These are phyloP conservation scores for Hyposmocoma kahamanoa DNA, from an alignment of 1,140 invertebrate species.

Conservation along the genomic window DNA sequence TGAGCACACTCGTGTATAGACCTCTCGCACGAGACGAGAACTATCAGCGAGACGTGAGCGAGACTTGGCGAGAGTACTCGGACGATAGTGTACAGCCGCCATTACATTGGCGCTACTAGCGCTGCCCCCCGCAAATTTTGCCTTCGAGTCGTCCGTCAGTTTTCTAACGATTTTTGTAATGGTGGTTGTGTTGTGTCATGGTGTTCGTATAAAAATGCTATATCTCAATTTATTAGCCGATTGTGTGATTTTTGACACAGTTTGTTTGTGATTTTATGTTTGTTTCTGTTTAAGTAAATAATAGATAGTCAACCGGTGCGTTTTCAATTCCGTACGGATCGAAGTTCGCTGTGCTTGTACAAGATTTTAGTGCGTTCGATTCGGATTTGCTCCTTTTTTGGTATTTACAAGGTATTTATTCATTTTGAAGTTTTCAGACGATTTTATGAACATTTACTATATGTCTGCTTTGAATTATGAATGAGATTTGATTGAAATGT, in stretches of 20 bases:
- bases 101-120: too few species aligned
- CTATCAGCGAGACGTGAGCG: too few species aligned
- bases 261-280: slow-evolving; percentile 41
- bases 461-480: slow-evolving; percentile 6
- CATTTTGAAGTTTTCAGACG: slow-evolving; percentile 15
- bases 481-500: slow-evolving; percentile 16
- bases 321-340: slow-evolving; percentile 49
- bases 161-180: slow-evolving; percentile 54
- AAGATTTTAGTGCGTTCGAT: slow-evolving; percentile 51
- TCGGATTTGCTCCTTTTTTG: slow-evolving; percentile 28
- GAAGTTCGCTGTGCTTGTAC: slow-evolving; percentile 54
- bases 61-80: too few species aligned
- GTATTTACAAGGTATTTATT: too few species aligned
- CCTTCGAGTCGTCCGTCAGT: too few species aligned
- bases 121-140: too few species aligned
- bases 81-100: too few species aligned
- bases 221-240: slow-evolving; percentile 42
- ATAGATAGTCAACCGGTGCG: slow-evolving; percentile 32
- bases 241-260: slow-evolving; percentile 56
- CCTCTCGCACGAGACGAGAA: too few species aligned
- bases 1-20: too few species aligned
- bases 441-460: slow-evolving; percentile 23
- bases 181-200: slow-evolving; percentile 45
- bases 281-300: slow-evolving; percentile 26
- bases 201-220: slow-evolving; percentile 48